These are phyloP conservation scores for Horisme vitalbata DNA, from an alignment of 2,888 invertebrate genomes.

Conservation along the genomic window DNA sequence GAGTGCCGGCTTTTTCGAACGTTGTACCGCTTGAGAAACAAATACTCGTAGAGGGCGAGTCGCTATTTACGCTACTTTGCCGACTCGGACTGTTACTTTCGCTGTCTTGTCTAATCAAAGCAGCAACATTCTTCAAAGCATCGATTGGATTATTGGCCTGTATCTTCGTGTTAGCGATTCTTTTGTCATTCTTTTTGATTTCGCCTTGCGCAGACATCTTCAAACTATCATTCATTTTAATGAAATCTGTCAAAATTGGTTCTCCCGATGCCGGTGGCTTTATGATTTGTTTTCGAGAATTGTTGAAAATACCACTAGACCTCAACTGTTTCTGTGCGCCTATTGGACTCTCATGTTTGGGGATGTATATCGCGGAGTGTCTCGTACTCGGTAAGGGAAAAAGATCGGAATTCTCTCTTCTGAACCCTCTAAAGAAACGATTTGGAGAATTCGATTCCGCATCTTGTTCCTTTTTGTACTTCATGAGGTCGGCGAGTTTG, in stretches of 20 bases:
- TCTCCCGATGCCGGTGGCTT: slow-evolving; percentile 81
- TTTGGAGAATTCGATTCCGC: slow-evolving; percentile 87
- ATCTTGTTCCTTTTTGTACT: slow-evolving; percentile 87
- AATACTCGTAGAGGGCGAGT: slow-evolving; percentile 72
- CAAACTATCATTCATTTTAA: slow-evolving; percentile 81
- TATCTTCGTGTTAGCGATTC: slow-evolving; percentile 51
- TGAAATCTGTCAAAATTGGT: slow-evolving; percentile 88
- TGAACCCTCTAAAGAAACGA: slow-evolving; percentile 89
- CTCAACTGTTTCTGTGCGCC: slow-evolving; percentile 79
- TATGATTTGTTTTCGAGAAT: slow-evolving; percentile 84
- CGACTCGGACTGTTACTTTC: slow-evolving; percentile 63
- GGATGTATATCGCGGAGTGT: slow-evolving; percentile 88
- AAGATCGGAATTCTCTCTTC: slow-evolving; percentile 93
- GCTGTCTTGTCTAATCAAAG: slow-evolving; percentile 68
- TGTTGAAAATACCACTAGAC: slow-evolving; percentile 87
- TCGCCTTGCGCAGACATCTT: slow-evolving; percentile 72
- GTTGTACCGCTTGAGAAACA: slow-evolving; percentile 62
- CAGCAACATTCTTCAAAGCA: slow-evolving; percentile 71
- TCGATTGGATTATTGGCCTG: slow-evolving; percentile 65
- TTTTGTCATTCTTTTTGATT: slow-evolving; percentile 61
- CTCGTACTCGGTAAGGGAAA: slow-evolving; percentile 88
- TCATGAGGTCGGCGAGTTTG: slow-evolving; percentile 74
- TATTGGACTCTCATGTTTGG: slow-evolving; percentile 77
- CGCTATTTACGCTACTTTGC: slow-evolving; percentile 70
- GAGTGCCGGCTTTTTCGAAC: slow-evolving; percentile 64